phyloP scores from a whole-genome alignment of 2,113 vertebrate species.

The Tychaedon coryphoeus region DNA sequence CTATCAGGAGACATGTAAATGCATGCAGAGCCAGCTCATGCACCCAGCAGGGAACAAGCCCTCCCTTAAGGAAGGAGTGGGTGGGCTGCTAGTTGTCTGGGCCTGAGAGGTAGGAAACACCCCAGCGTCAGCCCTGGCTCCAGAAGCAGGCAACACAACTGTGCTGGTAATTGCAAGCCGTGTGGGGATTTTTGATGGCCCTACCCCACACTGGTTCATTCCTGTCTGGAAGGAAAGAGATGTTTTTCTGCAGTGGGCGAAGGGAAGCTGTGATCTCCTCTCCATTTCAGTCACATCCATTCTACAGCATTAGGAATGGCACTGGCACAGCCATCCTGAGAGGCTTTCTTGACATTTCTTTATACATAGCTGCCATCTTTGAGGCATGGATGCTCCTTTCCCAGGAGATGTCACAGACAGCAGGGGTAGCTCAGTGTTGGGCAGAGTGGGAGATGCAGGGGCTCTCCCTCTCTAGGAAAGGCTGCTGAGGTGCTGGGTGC shows the following conservation, averaged over 20 bases:
- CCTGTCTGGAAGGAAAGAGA: not conserved
- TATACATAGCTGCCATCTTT: not conserved
- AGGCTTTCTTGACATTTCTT: not conserved
- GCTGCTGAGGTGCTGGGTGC: not conserved
- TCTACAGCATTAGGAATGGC: not conserved
- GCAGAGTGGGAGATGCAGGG: fast-evolving
- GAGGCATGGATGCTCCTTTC: not conserved
- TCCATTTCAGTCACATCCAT: not conserved
- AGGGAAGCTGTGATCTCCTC: not conserved
- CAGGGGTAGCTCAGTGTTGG: not conserved
- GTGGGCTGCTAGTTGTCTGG: slow-evolving; percentile 29
- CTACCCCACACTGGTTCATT: not conserved
- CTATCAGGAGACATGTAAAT: slow-evolving; percentile 53
- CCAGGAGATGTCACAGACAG: not conserved
- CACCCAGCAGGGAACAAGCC: slow-evolving; percentile 8
- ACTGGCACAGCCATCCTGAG: not conserved
- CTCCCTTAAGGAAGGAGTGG: slow-evolving; percentile 40
- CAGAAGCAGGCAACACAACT: not conserved
- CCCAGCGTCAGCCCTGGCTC: not conserved
- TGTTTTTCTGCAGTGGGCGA: not conserved
- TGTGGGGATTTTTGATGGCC: not conserved
- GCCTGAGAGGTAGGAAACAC: slow-evolving; percentile 42
- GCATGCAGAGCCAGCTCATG: slow-evolving; percentile 49
- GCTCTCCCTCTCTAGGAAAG: not conserved
- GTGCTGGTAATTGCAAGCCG: not conserved